Conservation (phyloP, 2,888 invertebrate genomes). For the Drosophila mimetica region DNA sequence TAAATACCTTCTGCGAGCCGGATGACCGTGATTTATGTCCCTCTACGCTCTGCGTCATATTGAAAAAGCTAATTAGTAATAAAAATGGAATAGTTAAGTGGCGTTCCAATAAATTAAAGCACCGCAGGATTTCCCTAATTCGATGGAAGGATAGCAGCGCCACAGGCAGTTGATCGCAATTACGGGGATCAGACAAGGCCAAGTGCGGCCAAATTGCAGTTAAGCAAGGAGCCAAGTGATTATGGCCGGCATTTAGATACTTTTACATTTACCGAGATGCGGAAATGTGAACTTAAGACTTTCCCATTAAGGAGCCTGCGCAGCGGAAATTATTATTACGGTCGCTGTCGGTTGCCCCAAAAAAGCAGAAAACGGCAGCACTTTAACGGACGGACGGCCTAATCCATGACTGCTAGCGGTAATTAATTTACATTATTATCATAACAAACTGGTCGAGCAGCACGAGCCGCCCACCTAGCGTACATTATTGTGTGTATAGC, state of each 20-base stretch:
- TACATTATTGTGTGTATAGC: slow-evolving; percentile 3
- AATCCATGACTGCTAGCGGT: slow-evolving; percentile 42
- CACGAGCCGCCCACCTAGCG: slow-evolving; percentile 9
- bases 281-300: slow-evolving; percentile 24
- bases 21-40: slow-evolving; percentile 59
- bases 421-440: slow-evolving; percentile 75
- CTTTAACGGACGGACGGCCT: slow-evolving; percentile 6
- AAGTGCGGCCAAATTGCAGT: slow-evolving; percentile 38
- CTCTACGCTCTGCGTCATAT: slow-evolving; percentile 36
- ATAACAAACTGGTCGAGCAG: slow-evolving; percentile 62
- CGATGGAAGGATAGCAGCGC: slow-evolving; percentile 2
- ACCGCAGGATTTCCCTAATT: slow-evolving; percentile 22
- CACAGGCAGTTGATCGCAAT: slow-evolving; percentile 37
- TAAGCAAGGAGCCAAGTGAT: slow-evolving; percentile 21
- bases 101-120: slow-evolving; percentile 17
- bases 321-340: slow-evolving; percentile 53
- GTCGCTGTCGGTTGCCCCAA: background rate
- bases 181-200: slow-evolving; percentile 38
- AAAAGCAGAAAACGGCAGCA: background rate
- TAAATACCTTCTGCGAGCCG: slow-evolving; percentile 55
- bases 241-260: slow-evolving; percentile 11
- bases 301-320: slow-evolving; percentile 33
- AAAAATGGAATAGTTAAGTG: slow-evolving; percentile 21
- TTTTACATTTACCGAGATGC: slow-evolving; percentile 11
- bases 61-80: slow-evolving; percentile 45